phyloP scores from a whole-genome alignment of 2,113 vertebrate genomes.

The Ranitomeya imitator region DNA sequence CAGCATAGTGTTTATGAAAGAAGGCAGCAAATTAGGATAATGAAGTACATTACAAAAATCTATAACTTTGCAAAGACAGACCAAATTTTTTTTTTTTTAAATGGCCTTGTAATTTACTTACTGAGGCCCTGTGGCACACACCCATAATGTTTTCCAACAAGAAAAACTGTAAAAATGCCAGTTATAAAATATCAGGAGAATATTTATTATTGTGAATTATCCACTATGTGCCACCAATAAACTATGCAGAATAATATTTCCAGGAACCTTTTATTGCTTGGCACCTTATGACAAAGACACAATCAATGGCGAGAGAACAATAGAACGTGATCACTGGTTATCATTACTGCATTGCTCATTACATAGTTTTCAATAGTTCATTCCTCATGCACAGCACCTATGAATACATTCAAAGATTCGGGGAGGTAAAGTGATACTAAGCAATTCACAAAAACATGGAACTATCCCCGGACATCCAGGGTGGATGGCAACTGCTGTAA shows the following conservation, averaged over 20 bases:
- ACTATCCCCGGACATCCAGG: neutral
- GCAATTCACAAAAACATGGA: neutral
- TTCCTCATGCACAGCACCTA: neutral
- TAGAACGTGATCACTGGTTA: neutral
- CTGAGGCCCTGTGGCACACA: neutral
- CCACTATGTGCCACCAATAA: neutral
- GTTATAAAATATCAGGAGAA: neutral
- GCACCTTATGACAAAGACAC: neutral
- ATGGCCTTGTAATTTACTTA: too few species aligned
- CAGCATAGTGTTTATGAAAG: too few species aligned
- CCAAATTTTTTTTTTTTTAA: too few species aligned
- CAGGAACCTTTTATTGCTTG: neutral
- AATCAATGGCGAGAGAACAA: neutral
- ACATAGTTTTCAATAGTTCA: neutral
- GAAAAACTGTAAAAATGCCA: neutral
- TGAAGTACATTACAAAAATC: too few species aligned
- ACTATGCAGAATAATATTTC: neutral
- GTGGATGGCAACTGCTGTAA: neutral
- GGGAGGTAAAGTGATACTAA: slow-evolving; percentile 4
- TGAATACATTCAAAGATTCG: neutral
- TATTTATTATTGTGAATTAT: neutral
- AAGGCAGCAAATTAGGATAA: too few species aligned
- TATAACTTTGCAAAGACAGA: too few species aligned
- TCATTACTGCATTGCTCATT: neutral
- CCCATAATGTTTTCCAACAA: neutral